A percentile compares a stretch with the other conserved stretches of the same genome.
phyloP scores from a whole-genome alignment of 2,113 vertebrate genomes.

The Colossoma macropomum region DNA sequence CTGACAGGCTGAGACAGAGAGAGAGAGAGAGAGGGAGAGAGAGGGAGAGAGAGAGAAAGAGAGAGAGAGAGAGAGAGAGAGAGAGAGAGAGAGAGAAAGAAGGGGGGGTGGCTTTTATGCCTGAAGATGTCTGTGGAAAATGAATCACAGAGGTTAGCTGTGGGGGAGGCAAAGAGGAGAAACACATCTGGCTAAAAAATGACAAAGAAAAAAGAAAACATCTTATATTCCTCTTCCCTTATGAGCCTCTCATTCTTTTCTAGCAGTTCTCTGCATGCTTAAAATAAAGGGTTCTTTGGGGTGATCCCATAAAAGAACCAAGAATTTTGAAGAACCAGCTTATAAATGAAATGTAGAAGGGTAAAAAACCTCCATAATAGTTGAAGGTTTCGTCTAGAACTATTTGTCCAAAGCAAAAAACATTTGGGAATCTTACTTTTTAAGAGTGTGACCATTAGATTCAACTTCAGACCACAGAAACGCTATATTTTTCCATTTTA shows the following conservation, averaged over 20 bases:
- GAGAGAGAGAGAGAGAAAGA: constrained; percentile 21
- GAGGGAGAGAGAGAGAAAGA: constrained; percentile 51
- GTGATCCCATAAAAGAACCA: no score
- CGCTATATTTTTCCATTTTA: not conserved
- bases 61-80: constrained; percentile 64
- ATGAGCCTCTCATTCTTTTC: not conserved
- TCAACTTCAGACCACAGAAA: not conserved
- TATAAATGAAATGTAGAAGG: no score
- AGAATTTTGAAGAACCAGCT: no score
- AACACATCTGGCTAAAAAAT: constrained; percentile 73
- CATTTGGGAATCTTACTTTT: no score
- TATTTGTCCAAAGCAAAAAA: no score
- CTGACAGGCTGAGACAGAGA: constrained; percentile 56
- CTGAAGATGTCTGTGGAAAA: constrained; percentile 77
- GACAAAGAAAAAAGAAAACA: constrained; percentile 49
- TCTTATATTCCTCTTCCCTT: not conserved
- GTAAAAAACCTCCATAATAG: not conserved
- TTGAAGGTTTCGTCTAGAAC: not conserved
- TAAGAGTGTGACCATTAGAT: no score
- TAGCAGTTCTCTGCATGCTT: not conserved
- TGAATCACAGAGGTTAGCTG: constrained; percentile 77
- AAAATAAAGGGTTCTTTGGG: no score
- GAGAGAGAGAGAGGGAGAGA: constrained; percentile 66
- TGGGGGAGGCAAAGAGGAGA: constrained; percentile 65
- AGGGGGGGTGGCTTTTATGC: constrained; percentile 43